Evolutionary conservation across 2,888 invertebrate species (phyloP).

Genomic region (Trissoscelio sp.): DNA sequence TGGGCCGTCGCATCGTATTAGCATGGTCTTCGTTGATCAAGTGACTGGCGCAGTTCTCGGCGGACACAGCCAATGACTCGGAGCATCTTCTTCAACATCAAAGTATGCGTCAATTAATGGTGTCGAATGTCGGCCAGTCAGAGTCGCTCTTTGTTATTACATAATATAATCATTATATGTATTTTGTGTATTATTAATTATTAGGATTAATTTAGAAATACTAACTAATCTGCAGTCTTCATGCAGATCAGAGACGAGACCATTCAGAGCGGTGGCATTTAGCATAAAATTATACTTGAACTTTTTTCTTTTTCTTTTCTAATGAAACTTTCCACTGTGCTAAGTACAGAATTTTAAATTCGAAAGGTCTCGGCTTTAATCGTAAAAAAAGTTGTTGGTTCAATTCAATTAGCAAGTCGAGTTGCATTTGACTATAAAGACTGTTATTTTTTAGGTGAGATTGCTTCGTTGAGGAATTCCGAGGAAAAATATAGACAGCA

Average conservation of each 20-base stretch:
- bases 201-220: constrained; percentile 30
- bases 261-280: constrained; percentile 4
- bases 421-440: not conserved
- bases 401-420: not conserved
- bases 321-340: not conserved
- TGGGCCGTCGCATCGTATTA: constrained; percentile 58
- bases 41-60: constrained; percentile 69
- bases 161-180: constrained; percentile 75
- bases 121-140: constrained; percentile 79
- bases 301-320: not conserved
- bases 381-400: constrained; percentile 7
- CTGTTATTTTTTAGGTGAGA: constrained; percentile 88
- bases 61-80: constrained; percentile 76
- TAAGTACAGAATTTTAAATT: not conserved
- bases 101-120: constrained; percentile 81
- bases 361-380: constrained; percentile 37
- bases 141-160: constrained; percentile 76
- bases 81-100: constrained; percentile 76
- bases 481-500: constrained; percentile 92
- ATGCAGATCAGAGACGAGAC: constrained; percentile 29
- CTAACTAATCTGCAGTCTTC: constrained; percentile 13
- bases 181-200: constrained; percentile 54
- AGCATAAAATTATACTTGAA: not conserved
- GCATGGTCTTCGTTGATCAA: constrained; percentile 60
- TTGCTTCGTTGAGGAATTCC: constrained; percentile 89